Conservation (phyloP, 2,888 invertebrate genomes). For the Amphimallon solstitiale region DNA sequence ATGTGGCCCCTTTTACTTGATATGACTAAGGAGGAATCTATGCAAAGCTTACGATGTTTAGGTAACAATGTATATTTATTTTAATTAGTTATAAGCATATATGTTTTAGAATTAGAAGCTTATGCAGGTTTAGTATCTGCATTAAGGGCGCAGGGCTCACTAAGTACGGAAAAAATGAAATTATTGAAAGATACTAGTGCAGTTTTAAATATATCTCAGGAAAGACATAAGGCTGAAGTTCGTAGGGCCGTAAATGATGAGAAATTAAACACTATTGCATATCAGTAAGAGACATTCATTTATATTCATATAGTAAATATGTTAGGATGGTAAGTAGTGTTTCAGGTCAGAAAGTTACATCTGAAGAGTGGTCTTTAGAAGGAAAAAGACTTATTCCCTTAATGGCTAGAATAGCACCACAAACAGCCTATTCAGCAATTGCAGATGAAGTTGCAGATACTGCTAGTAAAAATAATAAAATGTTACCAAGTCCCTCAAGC, state of each 20-base stretch:
- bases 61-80: constrained; percentile 66
- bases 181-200: constrained; percentile 84
- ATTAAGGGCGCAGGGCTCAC: constrained; percentile 90
- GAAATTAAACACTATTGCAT: constrained; percentile 86
- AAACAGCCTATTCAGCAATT: constrained; percentile 84
- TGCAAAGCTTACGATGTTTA: constrained; percentile 85
- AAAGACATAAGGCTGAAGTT: constrained; percentile 92
- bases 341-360: constrained; percentile 74
- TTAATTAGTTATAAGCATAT: constrained; percentile 49
- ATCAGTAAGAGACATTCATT: constrained; percentile 74
- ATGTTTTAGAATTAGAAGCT: constrained; percentile 85
- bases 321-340: constrained; percentile 62
- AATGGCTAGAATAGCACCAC: constrained; percentile 84
- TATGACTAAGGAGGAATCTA: constrained; percentile 90
- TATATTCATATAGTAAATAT: constrained; percentile 1
- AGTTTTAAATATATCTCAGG: constrained; percentile 86
- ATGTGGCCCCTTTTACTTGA: constrained; percentile 81
- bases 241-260: constrained; percentile 93
- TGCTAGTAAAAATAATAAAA: constrained; percentile 72
- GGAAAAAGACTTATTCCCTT: constrained; percentile 86
- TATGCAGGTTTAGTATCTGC: constrained; percentile 91
- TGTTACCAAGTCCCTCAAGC: constrained; percentile 65
- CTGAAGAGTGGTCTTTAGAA: constrained; percentile 84
- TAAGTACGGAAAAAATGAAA: constrained; percentile 85
- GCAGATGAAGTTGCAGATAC: constrained; percentile 82